Evolutionary conservation across 2,113 vertebrate genomes (phyloP).

Genomic region (Ctenomys sociabilis): DNA sequence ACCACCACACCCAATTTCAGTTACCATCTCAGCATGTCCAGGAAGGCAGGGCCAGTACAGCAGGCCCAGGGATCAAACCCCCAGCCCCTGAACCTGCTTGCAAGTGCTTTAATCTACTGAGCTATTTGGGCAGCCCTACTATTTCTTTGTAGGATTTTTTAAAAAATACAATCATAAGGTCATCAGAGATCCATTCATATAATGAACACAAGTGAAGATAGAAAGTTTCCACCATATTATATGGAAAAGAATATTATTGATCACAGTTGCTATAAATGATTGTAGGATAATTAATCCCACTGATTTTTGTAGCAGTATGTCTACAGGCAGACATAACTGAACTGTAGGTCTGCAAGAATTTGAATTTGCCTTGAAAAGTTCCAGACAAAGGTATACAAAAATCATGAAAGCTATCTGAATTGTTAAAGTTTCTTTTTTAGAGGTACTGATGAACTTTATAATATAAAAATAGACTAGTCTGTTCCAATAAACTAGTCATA

Average conservation of each 20-base stretch:
- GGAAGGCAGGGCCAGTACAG: no score
- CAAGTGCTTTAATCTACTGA: no score
- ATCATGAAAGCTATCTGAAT: neutral
- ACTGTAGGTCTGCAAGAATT: neutral
- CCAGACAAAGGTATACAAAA: neutral
- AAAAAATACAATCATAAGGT: neutral
- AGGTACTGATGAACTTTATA: slow-evolving; percentile 27
- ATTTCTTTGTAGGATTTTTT: neutral
- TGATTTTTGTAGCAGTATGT: neutral
- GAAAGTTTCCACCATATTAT: neutral
- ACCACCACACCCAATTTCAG: no score
- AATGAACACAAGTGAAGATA: neutral
- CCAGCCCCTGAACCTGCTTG: no score
- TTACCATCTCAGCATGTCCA: no score
- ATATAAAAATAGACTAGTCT: slow-evolving; percentile 8
- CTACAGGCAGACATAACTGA: neutral
- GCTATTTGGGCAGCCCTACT: no score
- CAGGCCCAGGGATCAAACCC: no score
- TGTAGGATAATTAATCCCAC: neutral
- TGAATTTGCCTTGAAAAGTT: neutral
- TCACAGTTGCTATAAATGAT: neutral
- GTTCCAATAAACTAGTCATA: neutral
- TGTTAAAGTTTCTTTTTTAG: neutral
- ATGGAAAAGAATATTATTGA: neutral
- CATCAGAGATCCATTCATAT: neutral